Percentiles rank a stretch among this genome's conserved stretches.
phyloP scores from a whole-genome alignment of 2,113 vertebrate species.

The Hemiprocne comata region DNA sequence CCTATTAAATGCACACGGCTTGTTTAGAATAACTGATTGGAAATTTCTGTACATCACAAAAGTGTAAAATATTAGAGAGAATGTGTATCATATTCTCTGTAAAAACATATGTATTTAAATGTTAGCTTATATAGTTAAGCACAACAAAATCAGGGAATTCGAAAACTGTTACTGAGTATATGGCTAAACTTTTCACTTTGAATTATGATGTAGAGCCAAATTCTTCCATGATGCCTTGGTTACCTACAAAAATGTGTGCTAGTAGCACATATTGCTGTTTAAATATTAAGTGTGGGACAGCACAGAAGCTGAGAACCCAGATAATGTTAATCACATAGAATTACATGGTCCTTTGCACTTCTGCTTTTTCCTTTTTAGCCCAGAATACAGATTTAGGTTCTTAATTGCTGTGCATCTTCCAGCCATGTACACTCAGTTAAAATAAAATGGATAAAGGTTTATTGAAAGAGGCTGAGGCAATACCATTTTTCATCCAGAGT shows the following conservation, averaged over 20 bases:
- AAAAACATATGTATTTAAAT: neutral
- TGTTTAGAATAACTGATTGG: neutral
- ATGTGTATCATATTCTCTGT: accelerated
- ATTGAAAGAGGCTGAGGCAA: neutral
- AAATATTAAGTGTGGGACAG: neutral
- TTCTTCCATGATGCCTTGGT: neutral
- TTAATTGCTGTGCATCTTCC: neutral
- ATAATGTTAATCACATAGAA: neutral
- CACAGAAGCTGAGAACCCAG: neutral
- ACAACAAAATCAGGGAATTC: neutral
- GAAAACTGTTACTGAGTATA: neutral
- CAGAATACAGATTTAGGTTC: neutral
- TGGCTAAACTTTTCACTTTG: neutral
- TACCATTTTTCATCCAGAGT: neutral
- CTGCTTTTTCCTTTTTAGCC: neutral
- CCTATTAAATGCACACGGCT: neutral
- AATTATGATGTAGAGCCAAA: neutral
- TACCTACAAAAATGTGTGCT: neutral
- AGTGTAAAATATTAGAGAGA: neutral
- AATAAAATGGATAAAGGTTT: neutral
- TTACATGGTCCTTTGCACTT: neutral
- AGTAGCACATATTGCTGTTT: neutral
- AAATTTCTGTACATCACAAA: neutral
- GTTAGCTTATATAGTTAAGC: neutral
- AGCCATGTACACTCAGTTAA: neutral